Percentiles rank a stretch among this genome's conserved stretches.
phyloP scores from a whole-genome alignment of 2,113 vertebrate species.

The Andinoacara biseriatus region DNA sequence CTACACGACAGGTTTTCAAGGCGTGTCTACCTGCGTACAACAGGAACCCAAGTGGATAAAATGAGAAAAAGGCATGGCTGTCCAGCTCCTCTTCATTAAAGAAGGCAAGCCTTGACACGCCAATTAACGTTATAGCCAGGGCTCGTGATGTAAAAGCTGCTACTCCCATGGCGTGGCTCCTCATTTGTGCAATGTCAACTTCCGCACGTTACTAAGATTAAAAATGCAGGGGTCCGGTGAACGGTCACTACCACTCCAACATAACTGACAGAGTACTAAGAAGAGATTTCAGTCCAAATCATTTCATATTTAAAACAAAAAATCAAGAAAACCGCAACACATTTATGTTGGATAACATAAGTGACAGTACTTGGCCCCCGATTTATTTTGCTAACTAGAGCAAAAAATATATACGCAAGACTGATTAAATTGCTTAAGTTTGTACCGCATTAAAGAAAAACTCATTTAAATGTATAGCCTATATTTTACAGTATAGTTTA shows the following conservation, averaged over 20 bases:
- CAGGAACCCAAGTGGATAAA: neutral
- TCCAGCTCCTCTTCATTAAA: constrained; percentile 6
- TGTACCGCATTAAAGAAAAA: neutral
- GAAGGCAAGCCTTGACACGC: constrained; percentile 33
- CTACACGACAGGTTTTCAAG: constrained; percentile 53
- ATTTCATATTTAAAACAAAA: neutral
- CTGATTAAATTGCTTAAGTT: neutral
- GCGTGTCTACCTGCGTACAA: constrained; percentile 42
- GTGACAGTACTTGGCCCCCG: neutral
- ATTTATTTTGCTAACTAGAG: too few relatives aligned
- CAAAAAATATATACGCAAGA: too few relatives aligned
- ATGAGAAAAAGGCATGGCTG: constrained; percentile 5
- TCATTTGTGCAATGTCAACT: neutral
- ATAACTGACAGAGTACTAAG: too few relatives aligned
- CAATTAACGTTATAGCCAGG: neutral
- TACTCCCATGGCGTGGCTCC: neutral
- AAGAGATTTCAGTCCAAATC: too few relatives aligned
- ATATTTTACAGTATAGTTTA: neutral
- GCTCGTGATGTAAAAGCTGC: constrained; percentile 11
- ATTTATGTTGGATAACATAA: neutral
- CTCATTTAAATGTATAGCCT: neutral
- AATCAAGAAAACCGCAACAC: too few relatives aligned
- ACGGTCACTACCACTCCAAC: neutral
- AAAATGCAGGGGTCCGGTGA: neutral
- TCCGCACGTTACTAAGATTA: neutral